These are phyloP conservation scores for Sitodiplosis mosellana DNA, from an alignment of 1,140 invertebrate species.

Conservation along the genomic window DNA sequence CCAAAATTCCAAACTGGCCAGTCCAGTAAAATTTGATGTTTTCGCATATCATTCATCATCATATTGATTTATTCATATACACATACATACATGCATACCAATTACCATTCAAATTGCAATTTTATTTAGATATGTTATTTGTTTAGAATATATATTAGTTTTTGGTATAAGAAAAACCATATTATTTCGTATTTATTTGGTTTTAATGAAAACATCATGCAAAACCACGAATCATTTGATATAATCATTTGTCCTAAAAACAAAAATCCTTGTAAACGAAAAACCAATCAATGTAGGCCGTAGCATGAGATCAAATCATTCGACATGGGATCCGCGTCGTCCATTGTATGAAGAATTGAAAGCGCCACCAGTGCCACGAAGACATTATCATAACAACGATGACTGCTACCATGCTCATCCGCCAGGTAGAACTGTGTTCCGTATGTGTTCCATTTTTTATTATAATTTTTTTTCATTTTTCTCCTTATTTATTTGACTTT, in stretches of 20 bases:
- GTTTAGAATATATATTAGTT: no score
- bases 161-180: no score
- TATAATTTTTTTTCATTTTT: constrained; percentile 5
- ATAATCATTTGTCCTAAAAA: not conserved
- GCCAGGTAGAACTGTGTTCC: constrained; percentile 25
- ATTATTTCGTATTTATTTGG: no score
- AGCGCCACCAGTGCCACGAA: constrained; percentile 27
- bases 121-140: no score
- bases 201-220: not conserved
- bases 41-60: not conserved
- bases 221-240: not conserved
- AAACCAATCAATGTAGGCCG: constrained; percentile 11
- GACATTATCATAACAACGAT: constrained; percentile 30
- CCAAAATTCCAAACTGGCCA: no score
- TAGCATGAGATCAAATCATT: constrained; percentile 40
- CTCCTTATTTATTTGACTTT: constrained; percentile 4
- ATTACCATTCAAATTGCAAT: no score
- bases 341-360: constrained; percentile 73
- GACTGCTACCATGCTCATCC: constrained; percentile 35
- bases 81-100: no score
- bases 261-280: not conserved
- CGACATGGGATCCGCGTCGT: constrained; percentile 69
- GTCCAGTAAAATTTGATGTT: no score
- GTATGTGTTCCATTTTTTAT: constrained; percentile 5
- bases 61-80: not conserved